phyloP scores from a whole-genome alignment of 23 tunicate species.

The Phallusia fumigata region DNA sequence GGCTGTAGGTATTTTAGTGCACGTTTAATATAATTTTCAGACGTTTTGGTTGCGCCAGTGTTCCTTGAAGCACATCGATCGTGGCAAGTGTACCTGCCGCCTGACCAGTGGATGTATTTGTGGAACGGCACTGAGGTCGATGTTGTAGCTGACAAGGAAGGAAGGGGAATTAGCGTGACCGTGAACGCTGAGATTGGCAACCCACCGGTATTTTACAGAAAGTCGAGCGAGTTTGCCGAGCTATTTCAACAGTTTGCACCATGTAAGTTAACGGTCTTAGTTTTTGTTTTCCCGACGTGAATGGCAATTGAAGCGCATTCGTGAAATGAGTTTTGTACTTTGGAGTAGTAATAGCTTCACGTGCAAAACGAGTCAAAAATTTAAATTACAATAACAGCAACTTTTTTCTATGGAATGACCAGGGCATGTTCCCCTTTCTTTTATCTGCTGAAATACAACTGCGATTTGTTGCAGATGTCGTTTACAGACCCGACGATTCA shows the following conservation, averaged over 20 bases:
- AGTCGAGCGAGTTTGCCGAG: constrained; percentile 34
- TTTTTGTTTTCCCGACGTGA: too few relatives aligned
- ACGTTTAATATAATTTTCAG: constrained; percentile 10
- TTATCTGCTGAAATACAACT: too few relatives aligned
- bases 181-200: constrained; percentile 69
- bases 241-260: constrained; percentile 34
- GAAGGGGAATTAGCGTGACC: constrained; percentile 28
- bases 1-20: neutral
- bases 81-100: constrained; percentile 75
- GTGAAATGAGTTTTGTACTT: too few relatives aligned
- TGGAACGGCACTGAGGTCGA: constrained; percentile 59
- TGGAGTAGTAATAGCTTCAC: too few relatives aligned
- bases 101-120: constrained; percentile 73
- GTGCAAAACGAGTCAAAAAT: too few relatives aligned
- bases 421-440: too few relatives aligned
- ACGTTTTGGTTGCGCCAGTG: constrained; percentile 89
- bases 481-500: neutral
- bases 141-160: constrained; percentile 10
- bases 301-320: too few relatives aligned
- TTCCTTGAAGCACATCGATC: constrained; percentile 36
- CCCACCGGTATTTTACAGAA: constrained; percentile 84
- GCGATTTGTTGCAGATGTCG: neutral
- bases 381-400: too few relatives aligned
- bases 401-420: too few relatives aligned
- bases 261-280: constrained; percentile 39